These are phyloP conservation scores for Pimephales promelas DNA, from an alignment of 2,113 vertebrate genomes.

Conservation along the genomic window DNA sequence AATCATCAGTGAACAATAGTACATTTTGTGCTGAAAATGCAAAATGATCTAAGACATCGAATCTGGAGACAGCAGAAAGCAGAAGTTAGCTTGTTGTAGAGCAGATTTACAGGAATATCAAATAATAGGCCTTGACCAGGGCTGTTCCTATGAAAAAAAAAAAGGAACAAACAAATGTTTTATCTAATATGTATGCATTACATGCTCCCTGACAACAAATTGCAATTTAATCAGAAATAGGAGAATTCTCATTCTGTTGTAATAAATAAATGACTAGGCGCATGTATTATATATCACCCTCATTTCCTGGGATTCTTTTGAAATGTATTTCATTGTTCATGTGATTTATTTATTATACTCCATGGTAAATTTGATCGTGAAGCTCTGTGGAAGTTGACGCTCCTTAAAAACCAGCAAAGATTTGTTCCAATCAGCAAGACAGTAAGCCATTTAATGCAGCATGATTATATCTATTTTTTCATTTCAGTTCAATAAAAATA, in stretches of 20 bases:
- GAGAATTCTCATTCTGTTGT: constrained; percentile 83
- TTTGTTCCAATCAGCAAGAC: constrained; percentile 31
- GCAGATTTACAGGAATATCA: constrained; percentile 3
- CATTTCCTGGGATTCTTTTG: constrained; percentile 77
- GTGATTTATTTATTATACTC: constrained; percentile 80
- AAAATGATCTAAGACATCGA: background rate
- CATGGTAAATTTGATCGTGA: constrained; percentile 69
- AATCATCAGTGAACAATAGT: background rate
- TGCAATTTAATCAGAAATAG: constrained; percentile 86
- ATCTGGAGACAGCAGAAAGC: background rate
- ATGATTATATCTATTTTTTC: constrained; percentile 10
- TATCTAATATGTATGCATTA: constrained; percentile 86
- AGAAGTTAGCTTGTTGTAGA: background rate
- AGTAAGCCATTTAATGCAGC: constrained; percentile 40
- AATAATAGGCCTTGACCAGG: background rate
- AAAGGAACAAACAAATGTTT: constrained; percentile 61
- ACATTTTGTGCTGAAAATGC: background rate
- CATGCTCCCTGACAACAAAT: constrained; percentile 85
- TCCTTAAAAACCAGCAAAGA: constrained; percentile 43
- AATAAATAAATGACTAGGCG: constrained; percentile 86
- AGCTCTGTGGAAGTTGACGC: constrained; percentile 58
- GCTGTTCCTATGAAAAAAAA: constrained; percentile 44
- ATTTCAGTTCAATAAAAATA: constrained; percentile 41
- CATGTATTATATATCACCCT: constrained; percentile 86
- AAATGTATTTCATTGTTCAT: constrained; percentile 82